A percentile compares a stretch with the other conserved stretches of the same genome.
phyloP scores from a whole-genome alignment of 2,888 invertebrate genomes.

The Plebejus melissa region DNA sequence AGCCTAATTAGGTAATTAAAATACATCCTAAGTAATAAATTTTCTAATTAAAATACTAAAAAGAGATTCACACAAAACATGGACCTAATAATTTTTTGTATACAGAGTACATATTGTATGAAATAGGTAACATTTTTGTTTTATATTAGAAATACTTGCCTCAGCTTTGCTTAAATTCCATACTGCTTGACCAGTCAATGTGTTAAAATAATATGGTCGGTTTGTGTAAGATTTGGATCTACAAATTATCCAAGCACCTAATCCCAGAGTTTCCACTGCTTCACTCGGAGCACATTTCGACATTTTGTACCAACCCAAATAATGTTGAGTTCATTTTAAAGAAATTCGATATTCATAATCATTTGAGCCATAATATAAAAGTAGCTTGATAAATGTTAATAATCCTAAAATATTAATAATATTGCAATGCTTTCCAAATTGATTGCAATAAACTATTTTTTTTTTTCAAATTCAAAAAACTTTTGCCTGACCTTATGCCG shows the following conservation, averaged over 20 bases:
- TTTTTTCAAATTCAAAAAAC: no score
- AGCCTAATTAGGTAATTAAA: slow-evolving; percentile 4
- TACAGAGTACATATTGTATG: no score
- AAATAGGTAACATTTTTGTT: no score
- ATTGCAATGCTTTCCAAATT: no score
- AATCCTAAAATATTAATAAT: no score
- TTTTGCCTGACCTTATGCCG: no score
- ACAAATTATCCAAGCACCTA: slow-evolving; percentile 53
- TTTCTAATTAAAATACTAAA: no score
- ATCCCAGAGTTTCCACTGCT: slow-evolving; percentile 42
- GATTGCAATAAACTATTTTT: no score
- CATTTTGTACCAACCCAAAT: slow-evolving; percentile 28
- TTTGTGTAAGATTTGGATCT: slow-evolving; percentile 55
- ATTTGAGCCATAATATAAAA: background rate
- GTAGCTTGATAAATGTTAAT: background rate
- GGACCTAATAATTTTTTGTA: no score
- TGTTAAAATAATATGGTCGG: slow-evolving; percentile 59
- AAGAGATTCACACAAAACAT: no score
- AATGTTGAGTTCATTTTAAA: background rate
- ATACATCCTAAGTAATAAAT: no score
- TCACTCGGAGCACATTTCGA: slow-evolving; percentile 28
- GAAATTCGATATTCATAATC: background rate
- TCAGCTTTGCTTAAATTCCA: slow-evolving; percentile 59
- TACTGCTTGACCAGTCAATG: slow-evolving; percentile 53
- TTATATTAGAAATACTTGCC: slow-evolving; percentile 42